Conservation (phyloP, 2,888 invertebrate species). For the Tenthredo distinguenda region DNA sequence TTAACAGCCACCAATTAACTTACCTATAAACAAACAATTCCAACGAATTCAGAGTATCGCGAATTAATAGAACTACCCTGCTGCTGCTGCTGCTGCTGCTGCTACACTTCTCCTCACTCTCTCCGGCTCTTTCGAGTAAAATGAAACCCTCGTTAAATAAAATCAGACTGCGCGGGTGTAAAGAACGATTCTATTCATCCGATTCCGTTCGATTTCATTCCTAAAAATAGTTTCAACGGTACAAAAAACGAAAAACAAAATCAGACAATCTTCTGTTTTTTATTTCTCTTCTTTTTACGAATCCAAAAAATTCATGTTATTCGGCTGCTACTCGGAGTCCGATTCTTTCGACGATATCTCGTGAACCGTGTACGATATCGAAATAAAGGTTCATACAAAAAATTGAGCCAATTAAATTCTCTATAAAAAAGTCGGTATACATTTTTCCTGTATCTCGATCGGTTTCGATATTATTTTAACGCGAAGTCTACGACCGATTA, state of each 20-base stretch:
- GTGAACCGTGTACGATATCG: not conserved
- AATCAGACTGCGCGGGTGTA: not conserved
- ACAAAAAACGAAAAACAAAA: too few species aligned
- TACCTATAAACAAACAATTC: slow-evolving; percentile 32
- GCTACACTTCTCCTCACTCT: not conserved
- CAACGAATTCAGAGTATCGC: not conserved
- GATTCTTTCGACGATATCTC: not conserved
- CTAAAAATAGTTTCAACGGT: too few species aligned
- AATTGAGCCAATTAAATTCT: not conserved
- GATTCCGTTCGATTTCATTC: not conserved
- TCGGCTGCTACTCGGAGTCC: too few species aligned
- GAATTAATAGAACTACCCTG: not conserved
- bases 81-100: not conserved
- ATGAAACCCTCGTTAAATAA: slow-evolving; percentile 1
- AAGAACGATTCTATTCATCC: not conserved
- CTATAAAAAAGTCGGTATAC: not conserved
- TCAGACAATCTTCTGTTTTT: too few species aligned
- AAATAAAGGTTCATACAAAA: not conserved
- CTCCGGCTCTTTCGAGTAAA: not conserved
- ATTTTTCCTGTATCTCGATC: not conserved
- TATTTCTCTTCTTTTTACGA: too few species aligned
- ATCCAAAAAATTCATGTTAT: too few species aligned
- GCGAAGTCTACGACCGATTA: not conserved
- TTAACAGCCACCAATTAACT: slow-evolving; percentile 32
- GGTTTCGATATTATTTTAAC: not conserved